Conservation (phyloP, 2,797 vertebrate species). For the Phyllotis vaccarum region DNA sequence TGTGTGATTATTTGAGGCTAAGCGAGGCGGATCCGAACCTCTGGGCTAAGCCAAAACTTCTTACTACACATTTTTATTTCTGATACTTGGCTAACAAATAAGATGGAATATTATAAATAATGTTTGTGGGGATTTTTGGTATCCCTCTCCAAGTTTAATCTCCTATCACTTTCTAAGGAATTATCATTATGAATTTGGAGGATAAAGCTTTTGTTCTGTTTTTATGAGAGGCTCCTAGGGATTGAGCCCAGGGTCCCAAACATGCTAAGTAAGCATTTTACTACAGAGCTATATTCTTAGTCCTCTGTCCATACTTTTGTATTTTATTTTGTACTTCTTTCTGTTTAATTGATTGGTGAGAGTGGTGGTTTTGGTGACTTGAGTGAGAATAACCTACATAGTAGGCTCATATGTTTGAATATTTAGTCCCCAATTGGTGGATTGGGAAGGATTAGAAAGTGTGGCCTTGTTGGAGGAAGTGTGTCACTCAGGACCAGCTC, state of each 20-base stretch:
- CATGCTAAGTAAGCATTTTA: not conserved
- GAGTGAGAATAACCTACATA: not conserved
- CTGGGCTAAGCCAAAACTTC: too few species aligned
- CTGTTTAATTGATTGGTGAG: not conserved
- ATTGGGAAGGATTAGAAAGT: not conserved
- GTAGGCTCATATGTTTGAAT: not conserved
- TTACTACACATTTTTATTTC: slow-evolving; percentile 53
- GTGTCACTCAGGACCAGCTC: not conserved
- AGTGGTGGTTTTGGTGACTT: not conserved
- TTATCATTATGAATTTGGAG: slow-evolving; percentile 4
- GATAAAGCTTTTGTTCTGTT: not conserved
- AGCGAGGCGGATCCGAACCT: too few species aligned
- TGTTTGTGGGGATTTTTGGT: not conserved
- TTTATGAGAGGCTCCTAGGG: not conserved
- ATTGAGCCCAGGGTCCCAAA: not conserved
- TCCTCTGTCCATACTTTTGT: not conserved
- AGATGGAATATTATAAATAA: slow-evolving; percentile 28
- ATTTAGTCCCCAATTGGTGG: not conserved
- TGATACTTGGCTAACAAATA: slow-evolving; percentile 33
- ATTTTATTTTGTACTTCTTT: not conserved
- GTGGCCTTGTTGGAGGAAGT: not conserved
- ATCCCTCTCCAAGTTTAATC: not conserved
- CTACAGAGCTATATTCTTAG: not conserved
- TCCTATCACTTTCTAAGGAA: not conserved
- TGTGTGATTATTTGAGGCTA: too few species aligned